Conservation (phyloP, 2,113 vertebrate species). For the Phalacrocorax brasilianus region DNA sequence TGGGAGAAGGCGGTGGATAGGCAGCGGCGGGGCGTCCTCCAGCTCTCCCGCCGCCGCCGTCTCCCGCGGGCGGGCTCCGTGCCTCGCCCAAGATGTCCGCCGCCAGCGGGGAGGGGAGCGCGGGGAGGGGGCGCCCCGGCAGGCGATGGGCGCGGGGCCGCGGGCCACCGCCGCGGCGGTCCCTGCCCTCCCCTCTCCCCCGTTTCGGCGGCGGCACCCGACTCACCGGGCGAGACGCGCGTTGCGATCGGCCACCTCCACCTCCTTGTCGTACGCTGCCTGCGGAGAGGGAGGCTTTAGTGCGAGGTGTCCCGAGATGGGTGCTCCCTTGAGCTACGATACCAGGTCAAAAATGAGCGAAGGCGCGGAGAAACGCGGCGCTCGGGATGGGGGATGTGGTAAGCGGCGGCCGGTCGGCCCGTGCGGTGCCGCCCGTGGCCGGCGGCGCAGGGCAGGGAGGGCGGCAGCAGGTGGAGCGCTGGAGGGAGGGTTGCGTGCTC, state of each 20-base stretch:
- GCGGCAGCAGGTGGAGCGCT: neutral
- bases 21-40: neutral
- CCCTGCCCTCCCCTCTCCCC: no score
- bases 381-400: neutral
- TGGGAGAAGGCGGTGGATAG: neutral
- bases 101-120: neutral
- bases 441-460: neutral
- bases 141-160: neutral
- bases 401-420: neutral
- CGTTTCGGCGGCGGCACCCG: neutral
- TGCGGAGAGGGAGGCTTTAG: neutral
- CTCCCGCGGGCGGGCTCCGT: neutral
- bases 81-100: conserved; percentile 46
- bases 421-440: neutral
- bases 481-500: neutral
- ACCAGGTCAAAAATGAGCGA: accelerated
- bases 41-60: neutral
- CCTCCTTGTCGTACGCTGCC: accelerated
- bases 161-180: no score
- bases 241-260: accelerated
- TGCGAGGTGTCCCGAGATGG: accelerated
- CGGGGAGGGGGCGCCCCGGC: neutral
- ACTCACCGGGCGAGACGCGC: accelerated
- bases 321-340: neutral
- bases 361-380: no score